phyloP scores from a whole-genome alignment of 2,113 vertebrate species.

The Thermophis baileyi region DNA sequence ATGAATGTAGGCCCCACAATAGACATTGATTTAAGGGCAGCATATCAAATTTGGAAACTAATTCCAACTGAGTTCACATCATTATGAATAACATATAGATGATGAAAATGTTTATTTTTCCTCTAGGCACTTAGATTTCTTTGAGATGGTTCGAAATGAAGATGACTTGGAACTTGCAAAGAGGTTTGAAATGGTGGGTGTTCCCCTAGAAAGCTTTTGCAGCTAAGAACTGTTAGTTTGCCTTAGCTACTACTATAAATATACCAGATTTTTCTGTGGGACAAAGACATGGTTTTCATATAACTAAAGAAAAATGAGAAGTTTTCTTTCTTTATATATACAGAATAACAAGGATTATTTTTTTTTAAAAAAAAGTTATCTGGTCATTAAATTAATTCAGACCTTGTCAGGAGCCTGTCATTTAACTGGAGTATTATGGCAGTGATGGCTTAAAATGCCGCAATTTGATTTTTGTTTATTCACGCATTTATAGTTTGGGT shows the following conservation, averaged over 20 bases:
- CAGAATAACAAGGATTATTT: background rate
- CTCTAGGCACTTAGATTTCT: constrained; percentile 94
- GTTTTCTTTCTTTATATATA: constrained; percentile 24
- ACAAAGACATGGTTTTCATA: background rate
- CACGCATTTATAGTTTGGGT: background rate
- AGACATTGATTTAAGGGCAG: background rate
- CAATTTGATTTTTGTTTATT: background rate
- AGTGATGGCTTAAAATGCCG: background rate
- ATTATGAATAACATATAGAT: background rate
- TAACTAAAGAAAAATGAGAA: background rate
- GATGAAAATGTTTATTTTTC: background rate
- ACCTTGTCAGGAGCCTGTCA: background rate
- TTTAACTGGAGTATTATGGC: too few species aligned
- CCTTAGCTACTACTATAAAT: background rate
- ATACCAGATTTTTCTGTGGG: background rate
- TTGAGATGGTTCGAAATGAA: constrained; percentile 97
- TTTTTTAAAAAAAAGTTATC: background rate
- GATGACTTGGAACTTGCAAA: constrained; percentile 92
- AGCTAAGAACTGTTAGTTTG: constrained; percentile 4
- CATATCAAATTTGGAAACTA: background rate
- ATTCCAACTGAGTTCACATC: background rate
- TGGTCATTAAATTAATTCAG: background rate
- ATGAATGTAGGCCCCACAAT: background rate
- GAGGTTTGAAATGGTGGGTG: constrained; percentile 87
- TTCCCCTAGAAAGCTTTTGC: background rate